Percentiles rank a stretch among this genome's conserved stretches.
Conservation (phyloP, 2,888 invertebrate species). For the Drosophila heteroneura region DNA sequence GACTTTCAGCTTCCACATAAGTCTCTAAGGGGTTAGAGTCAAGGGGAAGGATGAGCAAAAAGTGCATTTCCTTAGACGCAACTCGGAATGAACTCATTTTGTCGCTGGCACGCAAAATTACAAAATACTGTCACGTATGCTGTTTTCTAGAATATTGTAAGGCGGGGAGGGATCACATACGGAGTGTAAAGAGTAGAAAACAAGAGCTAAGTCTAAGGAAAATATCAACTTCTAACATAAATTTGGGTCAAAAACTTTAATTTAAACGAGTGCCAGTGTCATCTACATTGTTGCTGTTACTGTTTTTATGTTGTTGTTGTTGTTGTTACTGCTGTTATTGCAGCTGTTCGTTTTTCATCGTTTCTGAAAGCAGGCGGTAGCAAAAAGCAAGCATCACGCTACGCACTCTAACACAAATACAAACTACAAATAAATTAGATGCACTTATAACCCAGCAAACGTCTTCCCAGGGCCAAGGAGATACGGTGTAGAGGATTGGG, state of each 20-base stretch:
- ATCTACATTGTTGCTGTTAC: constrained; percentile 52
- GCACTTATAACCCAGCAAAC: constrained; percentile 59
- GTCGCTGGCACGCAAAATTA: constrained; percentile 63
- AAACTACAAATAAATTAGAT: constrained; percentile 82
- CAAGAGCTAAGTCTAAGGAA: constrained; percentile 52
- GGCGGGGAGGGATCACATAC: constrained; percentile 2
- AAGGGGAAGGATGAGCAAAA: constrained; percentile 14
- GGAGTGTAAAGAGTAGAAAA: constrained; percentile 3
- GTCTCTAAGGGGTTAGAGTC: constrained; percentile 9
- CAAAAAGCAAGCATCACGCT: constrained; percentile 61
- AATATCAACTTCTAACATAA: constrained; percentile 81
- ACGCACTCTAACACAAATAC: constrained; percentile 74
- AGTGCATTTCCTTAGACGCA: constrained; percentile 59
- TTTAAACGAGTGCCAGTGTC: constrained; percentile 75
- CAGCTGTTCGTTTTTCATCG: constrained; percentile 22
- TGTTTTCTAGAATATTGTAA: constrained; percentile 78
- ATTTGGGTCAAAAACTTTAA: constrained; percentile 79
- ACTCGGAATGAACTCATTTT: constrained; percentile 72
- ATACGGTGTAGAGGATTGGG: background rate
- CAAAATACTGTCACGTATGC: constrained; percentile 79
- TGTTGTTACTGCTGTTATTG: constrained; percentile 27
- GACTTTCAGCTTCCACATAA: constrained; percentile 46
- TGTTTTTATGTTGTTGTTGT: constrained; percentile 14
- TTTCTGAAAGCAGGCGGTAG: constrained; percentile 34
- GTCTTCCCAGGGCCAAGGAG: background rate